Evolutionary conservation across 2,797 vertebrate species (phyloP).

Genomic region (Ataeniobius toweri): DNA sequence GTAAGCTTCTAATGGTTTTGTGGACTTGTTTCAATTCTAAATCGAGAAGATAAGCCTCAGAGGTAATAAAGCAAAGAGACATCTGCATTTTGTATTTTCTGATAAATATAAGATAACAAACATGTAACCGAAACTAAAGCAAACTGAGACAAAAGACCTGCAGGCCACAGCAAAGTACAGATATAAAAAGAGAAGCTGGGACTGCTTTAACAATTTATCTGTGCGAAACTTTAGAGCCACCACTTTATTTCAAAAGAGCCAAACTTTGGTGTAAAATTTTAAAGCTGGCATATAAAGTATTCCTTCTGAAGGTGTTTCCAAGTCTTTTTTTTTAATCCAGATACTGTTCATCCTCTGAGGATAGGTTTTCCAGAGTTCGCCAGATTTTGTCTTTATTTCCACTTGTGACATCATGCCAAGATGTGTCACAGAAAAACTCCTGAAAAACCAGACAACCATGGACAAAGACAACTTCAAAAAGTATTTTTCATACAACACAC

Average conservation of each 20-base stretch:
- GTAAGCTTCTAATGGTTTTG: not conserved
- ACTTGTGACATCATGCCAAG: not conserved
- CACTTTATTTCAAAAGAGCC: not conserved
- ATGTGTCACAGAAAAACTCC: not conserved
- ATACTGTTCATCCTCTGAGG: not conserved
- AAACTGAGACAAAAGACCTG: not conserved
- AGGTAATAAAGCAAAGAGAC: not conserved
- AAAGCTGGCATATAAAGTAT: not conserved
- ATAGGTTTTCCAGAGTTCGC: not conserved
- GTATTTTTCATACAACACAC: not conserved
- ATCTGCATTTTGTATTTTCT: not conserved
- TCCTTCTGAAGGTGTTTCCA: not conserved
- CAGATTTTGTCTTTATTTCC: not conserved
- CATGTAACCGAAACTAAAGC: not conserved
- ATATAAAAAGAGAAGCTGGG: not conserved
- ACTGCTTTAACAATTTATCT: no score
- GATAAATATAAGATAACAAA: not conserved
- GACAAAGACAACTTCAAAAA: not conserved
- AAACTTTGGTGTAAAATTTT: not conserved
- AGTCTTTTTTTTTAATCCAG: not conserved
- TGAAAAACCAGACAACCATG: not conserved
- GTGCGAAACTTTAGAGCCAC: not conserved
- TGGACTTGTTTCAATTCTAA: not conserved
- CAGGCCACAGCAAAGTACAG: not conserved
- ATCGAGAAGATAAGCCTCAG: not conserved